Base-by-base conservation (phyloP, 1,140 invertebrate genomes). In the Lineus longissimus region DNA sequence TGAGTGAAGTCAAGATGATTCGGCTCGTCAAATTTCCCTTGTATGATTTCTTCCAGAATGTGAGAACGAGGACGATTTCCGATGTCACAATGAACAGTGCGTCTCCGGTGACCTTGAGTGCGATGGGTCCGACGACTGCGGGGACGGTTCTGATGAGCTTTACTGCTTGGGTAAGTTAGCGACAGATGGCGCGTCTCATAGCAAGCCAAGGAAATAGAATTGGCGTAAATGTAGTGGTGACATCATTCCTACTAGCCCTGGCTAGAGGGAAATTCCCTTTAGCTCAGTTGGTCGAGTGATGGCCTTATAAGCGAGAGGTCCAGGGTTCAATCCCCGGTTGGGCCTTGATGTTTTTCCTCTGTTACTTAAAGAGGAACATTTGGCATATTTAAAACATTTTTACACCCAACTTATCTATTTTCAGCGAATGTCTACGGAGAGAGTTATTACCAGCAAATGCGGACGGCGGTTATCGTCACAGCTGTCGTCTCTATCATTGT, bases 381-480 rank as follows among this genome's bases (percentile, higher is more conserved):
- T n/a, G 6, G n/a, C 4, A n/a, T n/a, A 51, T n/a, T 51, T n/a
- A 23, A 51, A 19, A 6, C n/a, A 51, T 4, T 23, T 51, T 27
- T 6, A 51, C n/a, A 7, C 4, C 47, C 47, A 51, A 36, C 15
- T 51, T 51, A 7, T 51, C 25, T 27, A 6, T 9, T 51, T 51
- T n/a, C 25, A 51, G 47, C 47, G n/a, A 4, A 51, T 51, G 47
- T 51, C 9, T 51, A 51, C 47, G 47, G 47, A n/a, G 47, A 51
- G 47, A 51, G 19, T 9, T 51, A 51, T n/a, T 51, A 23, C 25
- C 47, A 51, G n/a, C 47, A 51, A n/a, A 51, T 51, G 47, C 6
- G 47, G n/a, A 51, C 47, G 9, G 47, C 47, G 6, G 47, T 51
- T 9, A 51, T 51, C 9, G 47, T 51, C 2, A 55, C 47, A 7